Conservation (phyloP, 2,888 invertebrate genomes). For the Cremastobaeus sp. region DNA sequence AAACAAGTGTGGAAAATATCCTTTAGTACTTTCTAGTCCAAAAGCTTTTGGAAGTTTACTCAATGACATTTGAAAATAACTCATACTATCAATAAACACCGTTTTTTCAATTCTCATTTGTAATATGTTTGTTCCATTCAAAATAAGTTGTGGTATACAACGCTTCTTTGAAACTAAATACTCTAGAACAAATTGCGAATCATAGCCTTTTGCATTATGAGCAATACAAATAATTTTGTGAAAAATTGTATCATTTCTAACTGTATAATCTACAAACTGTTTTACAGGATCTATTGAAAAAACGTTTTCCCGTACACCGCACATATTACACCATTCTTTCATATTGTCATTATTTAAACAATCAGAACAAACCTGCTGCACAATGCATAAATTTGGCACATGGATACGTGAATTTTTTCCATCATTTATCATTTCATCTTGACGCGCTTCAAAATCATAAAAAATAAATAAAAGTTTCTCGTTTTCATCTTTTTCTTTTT, state of each 20-base stretch:
- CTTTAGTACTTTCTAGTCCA: conserved; percentile 57
- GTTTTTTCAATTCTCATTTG: conserved; percentile 41
- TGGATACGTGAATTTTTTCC: neutral
- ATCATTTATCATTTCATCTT: neutral
- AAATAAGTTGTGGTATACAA: conserved; percentile 54
- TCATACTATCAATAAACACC: conserved; percentile 45
- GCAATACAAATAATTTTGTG: conserved; percentile 43
- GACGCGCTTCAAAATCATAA: conserved; percentile 24
- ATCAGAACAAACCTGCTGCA: conserved; percentile 7
- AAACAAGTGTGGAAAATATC: conserved; percentile 61
- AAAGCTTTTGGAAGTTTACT: conserved; percentile 65
- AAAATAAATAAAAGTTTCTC: conserved; percentile 13
- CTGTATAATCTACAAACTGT: neutral
- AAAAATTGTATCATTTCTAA: conserved; percentile 1
- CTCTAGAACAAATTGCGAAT: conserved; percentile 1
- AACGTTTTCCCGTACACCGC: conserved; percentile 28
- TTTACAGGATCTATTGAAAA: conserved; percentile 1
- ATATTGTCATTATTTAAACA: conserved; percentile 21
- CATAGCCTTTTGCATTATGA: conserved; percentile 18
- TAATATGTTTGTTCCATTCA: conserved; percentile 61
- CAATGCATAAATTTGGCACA: conserved; percentile 10
- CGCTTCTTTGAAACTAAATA: neutral
- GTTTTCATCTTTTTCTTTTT: neutral
- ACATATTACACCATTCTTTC: neutral
- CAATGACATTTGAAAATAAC: conserved; percentile 66